Percentiles rank a stretch among this genome's conserved stretches.
phyloP scores from a whole-genome alignment of 2,113 vertebrate genomes.

The Rostratula benghalensis region DNA sequence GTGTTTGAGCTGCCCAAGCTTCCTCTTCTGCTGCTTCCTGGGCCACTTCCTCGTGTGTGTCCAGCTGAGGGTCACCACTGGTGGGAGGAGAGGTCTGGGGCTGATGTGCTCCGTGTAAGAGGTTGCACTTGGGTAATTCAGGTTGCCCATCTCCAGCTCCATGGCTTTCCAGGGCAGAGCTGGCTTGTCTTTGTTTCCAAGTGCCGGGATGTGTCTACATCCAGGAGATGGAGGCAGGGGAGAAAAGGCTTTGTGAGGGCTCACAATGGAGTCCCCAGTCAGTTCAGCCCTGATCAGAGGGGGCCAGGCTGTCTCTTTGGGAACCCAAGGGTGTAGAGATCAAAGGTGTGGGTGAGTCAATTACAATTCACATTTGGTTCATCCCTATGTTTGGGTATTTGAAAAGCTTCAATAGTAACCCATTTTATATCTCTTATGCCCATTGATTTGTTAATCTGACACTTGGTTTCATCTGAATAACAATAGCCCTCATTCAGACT shows the following conservation, averaged over 20 bases:
- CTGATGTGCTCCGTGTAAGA: fast-evolving
- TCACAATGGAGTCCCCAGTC: neutral
- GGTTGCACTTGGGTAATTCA: fast-evolving
- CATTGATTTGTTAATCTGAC: constrained; percentile 66
- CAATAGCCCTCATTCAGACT: constrained; percentile 48
- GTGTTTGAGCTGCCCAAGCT: fast-evolving
- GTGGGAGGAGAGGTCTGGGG: neutral
- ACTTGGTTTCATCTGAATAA: constrained; percentile 62
- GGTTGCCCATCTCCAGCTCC: neutral
- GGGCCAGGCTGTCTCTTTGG: constrained; percentile 5
- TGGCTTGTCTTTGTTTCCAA: neutral
- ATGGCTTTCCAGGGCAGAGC: neutral
- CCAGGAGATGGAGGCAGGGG: neutral
- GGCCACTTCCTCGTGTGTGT: fast-evolving
- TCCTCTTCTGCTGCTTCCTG: neutral
- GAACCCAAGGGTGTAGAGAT: constrained; percentile 50
- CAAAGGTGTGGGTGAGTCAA: constrained; percentile 46
- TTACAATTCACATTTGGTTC: constrained; percentile 54
- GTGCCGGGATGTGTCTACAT: neutral
- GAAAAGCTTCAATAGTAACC: constrained; percentile 35
- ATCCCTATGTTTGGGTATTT: constrained; percentile 56
- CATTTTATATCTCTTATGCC: constrained; percentile 38
- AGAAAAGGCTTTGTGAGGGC: constrained; percentile 19
- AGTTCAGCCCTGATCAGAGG: neutral
- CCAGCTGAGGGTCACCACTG: neutral